phyloP scores from a whole-genome alignment of 2,888 invertebrate genomes.

The Desoria tigrina region DNA sequence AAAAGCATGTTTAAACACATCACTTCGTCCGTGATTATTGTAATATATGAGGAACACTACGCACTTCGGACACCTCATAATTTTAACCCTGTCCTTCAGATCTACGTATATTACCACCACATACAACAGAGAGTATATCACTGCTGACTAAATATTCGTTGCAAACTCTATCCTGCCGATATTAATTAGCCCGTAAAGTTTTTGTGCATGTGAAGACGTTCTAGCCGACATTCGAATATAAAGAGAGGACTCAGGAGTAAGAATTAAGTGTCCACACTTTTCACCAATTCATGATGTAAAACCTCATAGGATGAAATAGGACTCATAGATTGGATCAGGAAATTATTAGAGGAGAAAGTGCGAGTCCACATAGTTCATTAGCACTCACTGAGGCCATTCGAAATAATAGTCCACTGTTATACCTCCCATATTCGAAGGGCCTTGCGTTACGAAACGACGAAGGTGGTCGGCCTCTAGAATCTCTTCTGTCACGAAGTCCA shows the following conservation, averaged over 20 bases:
- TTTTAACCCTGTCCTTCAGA: slow-evolving; percentile 17
- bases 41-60: slow-evolving; percentile 39
- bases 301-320: background rate
- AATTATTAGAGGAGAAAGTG: slow-evolving; percentile 34
- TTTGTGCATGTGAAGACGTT: background rate
- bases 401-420: slow-evolving; percentile 53
- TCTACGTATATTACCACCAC: slow-evolving; percentile 16
- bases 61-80: slow-evolving; percentile 33
- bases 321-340: slow-evolving; percentile 9
- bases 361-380: slow-evolving; percentile 43
- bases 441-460: slow-evolving; percentile 46
- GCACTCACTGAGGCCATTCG: slow-evolving; percentile 48
- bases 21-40: slow-evolving; percentile 41
- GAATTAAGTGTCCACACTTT: slow-evolving; percentile 5
- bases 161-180: slow-evolving; percentile 7
- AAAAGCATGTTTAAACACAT: slow-evolving; percentile 36
- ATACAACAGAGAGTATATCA: slow-evolving; percentile 20
- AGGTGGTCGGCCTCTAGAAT: slow-evolving; percentile 41
- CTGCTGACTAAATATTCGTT: slow-evolving; percentile 16
- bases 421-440: slow-evolving; percentile 54
- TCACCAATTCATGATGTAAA: slow-evolving; percentile 4
- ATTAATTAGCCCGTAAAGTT: slow-evolving; percentile 5
- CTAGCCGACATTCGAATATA: slow-evolving; percentile 1
- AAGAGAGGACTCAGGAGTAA: background rate
- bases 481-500: slow-evolving; percentile 55